Evolutionary conservation across 2,888 invertebrate genomes (phyloP), one percentile per base, ranked within the genome.

Genomic region (Hesperia comma): DNA sequence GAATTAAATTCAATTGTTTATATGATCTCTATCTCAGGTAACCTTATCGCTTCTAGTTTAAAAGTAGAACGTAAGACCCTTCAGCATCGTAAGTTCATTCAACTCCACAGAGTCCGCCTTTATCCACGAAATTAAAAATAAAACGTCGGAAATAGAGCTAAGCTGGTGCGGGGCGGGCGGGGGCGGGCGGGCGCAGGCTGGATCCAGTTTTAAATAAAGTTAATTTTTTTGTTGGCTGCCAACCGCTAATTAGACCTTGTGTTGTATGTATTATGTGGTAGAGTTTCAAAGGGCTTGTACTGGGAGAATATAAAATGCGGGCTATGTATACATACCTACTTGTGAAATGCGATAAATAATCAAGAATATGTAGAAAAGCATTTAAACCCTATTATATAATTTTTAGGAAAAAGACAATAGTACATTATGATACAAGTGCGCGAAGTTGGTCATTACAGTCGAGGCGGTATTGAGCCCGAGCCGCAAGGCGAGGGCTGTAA

Each of bases 121-220:
- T 51, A 64, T 57, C 40, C 63, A 57, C 51, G 57, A 64, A 64
- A 57, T 64, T 64, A 57, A 64, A 64, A 64, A 64, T 64, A 57
- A 64, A 64, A 63, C 26, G 57, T 51, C 49, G 17, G 15, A 51
- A 57, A 41, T 57, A 57, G 43, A 55, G 55, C 21, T 56, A n/a
- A 46, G 26, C 56, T 49, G 63, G 54, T 33, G 37, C 57, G 63
- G 57, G 17, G 57, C 51, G 43, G 33, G 33, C n/a, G n/a, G n/a
- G n/a, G n/a, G n/a, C n/a, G n/a, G n/a, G n/a, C n/a, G n/a, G n/a
- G 49, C 12, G 21, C 21, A 5, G 51, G 57, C 49, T 26, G 37
- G 43, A 57, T 40, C 32, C n/a, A 51, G 41, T 64, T 57, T 46
- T 41, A 64, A 64, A 64, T 46, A 63, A 51, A 51, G 37, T 49